Evolutionary conservation across 1,140 invertebrate genomes (phyloP).

Genomic region (Brachionus sp.): DNA sequence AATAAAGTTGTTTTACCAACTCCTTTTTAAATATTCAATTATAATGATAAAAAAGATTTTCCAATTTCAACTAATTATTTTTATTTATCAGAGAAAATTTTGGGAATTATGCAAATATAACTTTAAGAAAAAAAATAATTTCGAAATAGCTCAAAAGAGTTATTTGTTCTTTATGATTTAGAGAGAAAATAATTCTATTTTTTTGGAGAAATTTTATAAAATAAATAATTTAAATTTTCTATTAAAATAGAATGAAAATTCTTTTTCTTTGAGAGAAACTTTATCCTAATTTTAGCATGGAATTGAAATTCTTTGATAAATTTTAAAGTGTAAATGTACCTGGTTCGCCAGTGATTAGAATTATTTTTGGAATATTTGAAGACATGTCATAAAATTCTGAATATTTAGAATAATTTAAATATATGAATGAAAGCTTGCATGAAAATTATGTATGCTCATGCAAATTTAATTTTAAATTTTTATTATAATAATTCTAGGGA

Average conservation of each 20-base stretch:
- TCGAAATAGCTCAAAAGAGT: too few relatives aligned
- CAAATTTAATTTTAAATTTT: not conserved
- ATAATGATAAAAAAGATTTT: not conserved
- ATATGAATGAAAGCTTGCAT: not conserved
- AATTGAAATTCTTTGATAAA: too few relatives aligned
- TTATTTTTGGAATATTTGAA: constrained; percentile 26
- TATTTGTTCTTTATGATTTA: too few relatives aligned
- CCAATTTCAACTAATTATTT: not conserved
- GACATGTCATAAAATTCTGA: not conserved
- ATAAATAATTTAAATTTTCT: too few relatives aligned
- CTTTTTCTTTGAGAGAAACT: too few relatives aligned
- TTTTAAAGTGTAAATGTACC: not conserved
- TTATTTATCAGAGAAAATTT: not conserved
- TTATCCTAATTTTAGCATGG: too few relatives aligned
- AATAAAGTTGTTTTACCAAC: constrained; percentile 38
- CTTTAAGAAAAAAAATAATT: too few relatives aligned
- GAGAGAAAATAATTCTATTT: too few relatives aligned
- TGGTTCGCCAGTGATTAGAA: not conserved
- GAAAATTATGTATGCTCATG: not conserved
- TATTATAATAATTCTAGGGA: not conserved
- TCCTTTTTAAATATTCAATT: not conserved
- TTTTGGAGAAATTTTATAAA: too few relatives aligned
- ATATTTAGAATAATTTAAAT: constrained; percentile 11
- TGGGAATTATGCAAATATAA: too few relatives aligned
- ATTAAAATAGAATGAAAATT: too few relatives aligned